phyloP scores from a whole-genome alignment of 1,140 invertebrate genomes.

The Drosophila truncata region DNA sequence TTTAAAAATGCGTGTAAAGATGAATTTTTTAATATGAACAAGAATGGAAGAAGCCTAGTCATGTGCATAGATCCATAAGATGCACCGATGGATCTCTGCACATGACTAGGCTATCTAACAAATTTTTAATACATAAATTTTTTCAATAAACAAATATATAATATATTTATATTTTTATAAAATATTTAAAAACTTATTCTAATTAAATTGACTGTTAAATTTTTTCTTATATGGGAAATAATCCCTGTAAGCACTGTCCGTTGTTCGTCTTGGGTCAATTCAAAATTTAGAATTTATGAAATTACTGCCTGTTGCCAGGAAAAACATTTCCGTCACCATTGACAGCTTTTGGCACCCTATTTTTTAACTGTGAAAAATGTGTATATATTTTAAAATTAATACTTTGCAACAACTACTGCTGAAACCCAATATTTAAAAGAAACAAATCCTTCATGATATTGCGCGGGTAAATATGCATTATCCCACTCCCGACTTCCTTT shows the following conservation, averaged over 20 bases:
- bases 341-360: slow-evolving; percentile 18
- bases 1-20: slow-evolving; percentile 69
- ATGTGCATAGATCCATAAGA: no score
- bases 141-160: no score
- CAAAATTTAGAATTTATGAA: background rate
- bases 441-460: slow-evolving; percentile 15
- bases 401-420: slow-evolving; percentile 1
- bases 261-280: background rate
- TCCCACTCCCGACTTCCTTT: background rate
- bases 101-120: no score
- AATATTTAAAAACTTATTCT: no score
- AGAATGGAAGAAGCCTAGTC: no score
- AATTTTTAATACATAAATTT: no score
- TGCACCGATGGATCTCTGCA: no score
- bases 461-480: slow-evolving; percentile 22
- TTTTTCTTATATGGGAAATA: background rate
- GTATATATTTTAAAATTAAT: slow-evolving; percentile 13
- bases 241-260: background rate
- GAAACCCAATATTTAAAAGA: slow-evolving; percentile 10
- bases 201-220: no score
- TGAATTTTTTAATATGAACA: background rate
- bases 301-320: background rate
- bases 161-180: no score
- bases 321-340: slow-evolving; percentile 5
- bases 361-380: slow-evolving; percentile 21